Conservation (phyloP, 2,888 invertebrate species). For the Rotaria socialis region DNA sequence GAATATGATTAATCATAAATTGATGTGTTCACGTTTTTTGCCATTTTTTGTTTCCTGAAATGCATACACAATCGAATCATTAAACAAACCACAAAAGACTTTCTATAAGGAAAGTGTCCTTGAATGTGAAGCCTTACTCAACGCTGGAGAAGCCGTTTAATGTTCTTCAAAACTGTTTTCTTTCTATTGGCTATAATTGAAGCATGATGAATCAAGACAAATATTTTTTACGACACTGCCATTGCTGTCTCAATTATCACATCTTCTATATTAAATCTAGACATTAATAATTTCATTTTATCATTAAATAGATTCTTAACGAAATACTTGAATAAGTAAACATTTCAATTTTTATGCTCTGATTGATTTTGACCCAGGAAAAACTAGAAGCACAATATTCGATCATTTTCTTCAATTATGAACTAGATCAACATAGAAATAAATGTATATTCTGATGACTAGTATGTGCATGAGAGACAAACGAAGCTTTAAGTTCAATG, state of each 20-base stretch:
- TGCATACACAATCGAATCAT: neutral
- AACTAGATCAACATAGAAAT: neutral
- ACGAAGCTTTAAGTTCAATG: too few species aligned
- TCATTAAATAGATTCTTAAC: neutral
- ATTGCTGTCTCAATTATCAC: neutral
- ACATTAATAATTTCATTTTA: neutral
- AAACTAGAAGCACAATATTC: neutral
- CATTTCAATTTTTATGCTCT: neutral
- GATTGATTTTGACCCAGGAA: neutral
- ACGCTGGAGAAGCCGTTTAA: neutral
- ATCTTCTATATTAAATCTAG: neutral
- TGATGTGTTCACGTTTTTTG: neutral
- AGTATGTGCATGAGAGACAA: neutral
- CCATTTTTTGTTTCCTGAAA: neutral
- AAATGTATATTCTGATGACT: neutral
- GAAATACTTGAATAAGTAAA: neutral
- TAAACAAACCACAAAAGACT: neutral
- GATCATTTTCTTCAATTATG: neutral
- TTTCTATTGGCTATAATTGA: neutral
- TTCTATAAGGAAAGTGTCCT: neutral
- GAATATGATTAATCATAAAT: neutral
- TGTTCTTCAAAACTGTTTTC: neutral
- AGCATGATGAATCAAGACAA: neutral
- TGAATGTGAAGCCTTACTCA: neutral
- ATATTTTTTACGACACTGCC: neutral